Percentiles rank a stretch among this genome's conserved stretches.
Conservation (phyloP, 2,797 vertebrate species). For the Capromys pilorides region DNA sequence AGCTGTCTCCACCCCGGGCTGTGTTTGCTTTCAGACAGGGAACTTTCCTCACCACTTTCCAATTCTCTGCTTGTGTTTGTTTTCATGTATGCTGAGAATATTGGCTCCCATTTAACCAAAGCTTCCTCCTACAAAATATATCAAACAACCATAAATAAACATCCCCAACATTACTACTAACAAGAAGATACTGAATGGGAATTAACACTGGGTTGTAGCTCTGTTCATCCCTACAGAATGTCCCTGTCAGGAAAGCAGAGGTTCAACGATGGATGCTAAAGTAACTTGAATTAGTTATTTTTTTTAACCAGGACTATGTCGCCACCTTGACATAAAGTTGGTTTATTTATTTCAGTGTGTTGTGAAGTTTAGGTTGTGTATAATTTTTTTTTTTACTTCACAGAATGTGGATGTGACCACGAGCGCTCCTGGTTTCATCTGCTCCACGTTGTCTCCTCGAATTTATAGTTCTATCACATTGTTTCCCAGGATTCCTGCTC, state of each 20-base stretch:
- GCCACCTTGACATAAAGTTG: background rate
- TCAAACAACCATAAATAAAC: background rate
- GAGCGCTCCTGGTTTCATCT: background rate
- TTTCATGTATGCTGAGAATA: background rate
- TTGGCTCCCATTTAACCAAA: background rate
- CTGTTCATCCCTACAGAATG: background rate
- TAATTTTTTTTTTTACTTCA: background rate
- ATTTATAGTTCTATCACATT: background rate
- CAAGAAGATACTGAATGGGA: background rate
- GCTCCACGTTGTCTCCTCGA: background rate
- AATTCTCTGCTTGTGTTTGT: background rate
- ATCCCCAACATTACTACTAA: background rate
- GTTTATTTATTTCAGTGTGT: background rate
- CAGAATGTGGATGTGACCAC: background rate
- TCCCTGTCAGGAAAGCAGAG: background rate
- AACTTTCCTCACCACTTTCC: background rate
- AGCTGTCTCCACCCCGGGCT: background rate
- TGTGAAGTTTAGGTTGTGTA: background rate
- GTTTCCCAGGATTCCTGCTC: background rate
- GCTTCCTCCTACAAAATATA: background rate
- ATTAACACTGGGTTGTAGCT: background rate
- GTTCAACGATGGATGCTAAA: background rate
- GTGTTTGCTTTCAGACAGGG: background rate
- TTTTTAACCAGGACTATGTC: background rate
- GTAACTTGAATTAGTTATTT: slow-evolving; percentile 18